Evolutionary conservation across 2,888 invertebrate species (phyloP).

Genomic region (Nemurella pictetii): DNA sequence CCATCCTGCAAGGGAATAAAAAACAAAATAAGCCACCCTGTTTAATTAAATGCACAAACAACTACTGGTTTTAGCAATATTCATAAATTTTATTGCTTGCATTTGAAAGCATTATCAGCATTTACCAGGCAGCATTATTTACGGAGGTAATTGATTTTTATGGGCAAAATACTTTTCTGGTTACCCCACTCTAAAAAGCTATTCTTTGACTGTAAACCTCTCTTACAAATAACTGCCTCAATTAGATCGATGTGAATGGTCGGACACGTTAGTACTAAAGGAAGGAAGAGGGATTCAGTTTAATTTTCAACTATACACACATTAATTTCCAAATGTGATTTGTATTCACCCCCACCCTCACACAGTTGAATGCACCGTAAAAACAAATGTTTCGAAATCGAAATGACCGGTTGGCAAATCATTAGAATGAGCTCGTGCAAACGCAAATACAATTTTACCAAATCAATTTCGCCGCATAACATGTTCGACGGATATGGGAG

Average conservation of each 20-base stretch:
- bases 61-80: background rate
- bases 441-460: background rate
- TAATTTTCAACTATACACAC: too few species aligned
- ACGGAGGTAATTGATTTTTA: background rate
- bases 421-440: background rate
- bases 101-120: background rate
- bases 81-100: background rate
- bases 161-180: background rate
- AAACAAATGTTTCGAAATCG: background rate
- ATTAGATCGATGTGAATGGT: background rate
- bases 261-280: too few species aligned
- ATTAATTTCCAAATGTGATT: background rate
- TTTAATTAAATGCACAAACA: constrained; percentile 30
- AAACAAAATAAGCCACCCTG: constrained; percentile 44
- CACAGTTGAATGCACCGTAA: background rate
- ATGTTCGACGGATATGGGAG: background rate
- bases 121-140: background rate
- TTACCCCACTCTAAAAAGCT: background rate
- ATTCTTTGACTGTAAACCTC: background rate
- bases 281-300: too few species aligned
- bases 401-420: background rate
- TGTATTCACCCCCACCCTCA: too few species aligned
- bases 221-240: background rate
- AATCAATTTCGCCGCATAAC: too few species aligned
- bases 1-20: constrained; percentile 52